Base-by-base conservation (phyloP, 2,888 invertebrate species). In the Pecten maximus region DNA sequence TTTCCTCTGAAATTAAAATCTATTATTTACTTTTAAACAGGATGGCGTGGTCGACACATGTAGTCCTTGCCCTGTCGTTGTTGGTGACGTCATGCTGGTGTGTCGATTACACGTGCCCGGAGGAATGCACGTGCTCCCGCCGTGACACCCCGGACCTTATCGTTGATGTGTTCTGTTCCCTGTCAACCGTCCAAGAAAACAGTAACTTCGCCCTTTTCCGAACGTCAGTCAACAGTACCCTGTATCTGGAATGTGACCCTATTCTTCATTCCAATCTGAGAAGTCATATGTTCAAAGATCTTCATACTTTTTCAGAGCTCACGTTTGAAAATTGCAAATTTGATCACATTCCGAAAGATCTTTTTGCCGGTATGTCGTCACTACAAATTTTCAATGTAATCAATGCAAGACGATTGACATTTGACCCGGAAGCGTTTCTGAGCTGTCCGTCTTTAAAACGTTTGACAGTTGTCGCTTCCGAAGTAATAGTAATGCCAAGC, bases 81-180 rank as follows among this genome's bases (percentile, higher is more conserved):
- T 35, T 74, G 74, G 74, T 74, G 74, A 74, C 74, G 35, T 74
- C 74, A 74, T 74, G 74, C 74, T 35, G 74, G 28, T 74, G 74
- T 74, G 74, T 74, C 28, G 74, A 74, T 39, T 90, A 90, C 87
- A 87, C 91, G 16, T 91, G 91, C 23, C 91, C 91, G 10, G 86
- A 90, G 19, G 88, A 90, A 74, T 91, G 91, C 54, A 40, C 87
- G 23, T 91, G 91, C 86, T 90, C 74, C 88, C 90, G 74, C 23
- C 60, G 90, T 40, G 90, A 90, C 35, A 54, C 60, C 44, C 87
- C 87, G 15, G 89, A 90, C 40, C 87, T 89, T n/a, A 87, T 91
- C 4, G 91, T 91, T 0, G 90, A 90, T 40, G 90, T 91, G 23
- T 89, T 91, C 88, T 91, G 91, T 28, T 87, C 89, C 6, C 40